Evolutionary conservation across 2,888 invertebrate genomes (phyloP).

Genomic region (Hyppa rectilinea): DNA sequence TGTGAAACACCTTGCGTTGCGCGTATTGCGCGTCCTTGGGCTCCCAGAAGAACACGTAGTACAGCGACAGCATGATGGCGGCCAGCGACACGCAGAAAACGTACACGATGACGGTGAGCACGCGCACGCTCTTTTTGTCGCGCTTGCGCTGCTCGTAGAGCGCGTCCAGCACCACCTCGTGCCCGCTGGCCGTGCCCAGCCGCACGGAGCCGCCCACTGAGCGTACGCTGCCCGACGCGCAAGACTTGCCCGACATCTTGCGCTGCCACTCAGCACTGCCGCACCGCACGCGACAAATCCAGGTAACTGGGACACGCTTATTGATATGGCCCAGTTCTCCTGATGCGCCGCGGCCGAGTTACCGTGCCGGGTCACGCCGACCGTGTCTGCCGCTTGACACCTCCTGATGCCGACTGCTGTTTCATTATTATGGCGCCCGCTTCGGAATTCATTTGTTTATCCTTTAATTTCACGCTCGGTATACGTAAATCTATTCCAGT

Average conservation of each 20-base stretch:
- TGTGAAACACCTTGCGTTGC: conserved; percentile 89
- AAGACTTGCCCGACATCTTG: conserved; percentile 91
- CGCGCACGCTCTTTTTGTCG: conserved; percentile 96
- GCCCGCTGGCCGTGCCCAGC: conserved; percentile 81
- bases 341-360: conserved; percentile 80
- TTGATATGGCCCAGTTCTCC: conserved; percentile 88
- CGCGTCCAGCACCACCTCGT: conserved; percentile 93
- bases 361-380: conserved; percentile 84
- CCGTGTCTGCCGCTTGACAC: conserved; percentile 88
- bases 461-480: conserved; percentile 88
- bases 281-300: conserved; percentile 73
- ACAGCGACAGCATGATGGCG: conserved; percentile 97
- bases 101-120: conserved; percentile 98
- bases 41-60: conserved; percentile 98
- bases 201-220: conserved; percentile 86
- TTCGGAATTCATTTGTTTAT: conserved; percentile 89
- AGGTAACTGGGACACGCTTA: conserved; percentile 88
- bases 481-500: conserved; percentile 88
- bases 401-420: conserved; percentile 87
- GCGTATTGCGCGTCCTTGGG: conserved; percentile 92
- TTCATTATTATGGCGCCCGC: conserved; percentile 87
- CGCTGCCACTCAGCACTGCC: conserved; percentile 76
- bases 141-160: conserved; percentile 96
- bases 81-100: conserved; percentile 98
- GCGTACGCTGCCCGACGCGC: conserved; percentile 90